phyloP scores from a whole-genome alignment of 2,797 vertebrate genomes.

The Valencia hispanica region DNA sequence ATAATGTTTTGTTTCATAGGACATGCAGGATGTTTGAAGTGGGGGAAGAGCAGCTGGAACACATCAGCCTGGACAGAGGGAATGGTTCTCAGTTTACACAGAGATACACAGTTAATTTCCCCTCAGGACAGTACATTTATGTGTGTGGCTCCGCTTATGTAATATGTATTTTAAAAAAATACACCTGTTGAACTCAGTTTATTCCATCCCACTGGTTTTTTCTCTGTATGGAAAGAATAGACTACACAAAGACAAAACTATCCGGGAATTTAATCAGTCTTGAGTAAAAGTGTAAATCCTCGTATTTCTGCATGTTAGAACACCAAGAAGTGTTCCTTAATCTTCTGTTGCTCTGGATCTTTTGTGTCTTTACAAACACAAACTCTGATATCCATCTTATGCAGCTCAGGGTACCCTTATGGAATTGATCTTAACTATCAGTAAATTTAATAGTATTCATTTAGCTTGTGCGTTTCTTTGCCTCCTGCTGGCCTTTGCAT shows the following conservation, averaged over 20 bases:
- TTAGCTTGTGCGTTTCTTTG: not conserved
- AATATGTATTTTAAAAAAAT: conserved; percentile 65
- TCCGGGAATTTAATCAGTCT: conserved; percentile 28
- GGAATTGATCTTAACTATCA: not conserved
- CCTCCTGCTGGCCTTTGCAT: not conserved
- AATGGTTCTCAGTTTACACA: conserved; percentile 51
- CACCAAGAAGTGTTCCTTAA: conserved; percentile 6
- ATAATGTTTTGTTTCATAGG: conserved; percentile 57
- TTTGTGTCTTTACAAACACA: not conserved
- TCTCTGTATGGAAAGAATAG: conserved; percentile 5
- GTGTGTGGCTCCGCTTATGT: conserved; percentile 51
- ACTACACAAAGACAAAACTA: conserved; percentile 20
- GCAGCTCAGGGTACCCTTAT: not conserved
- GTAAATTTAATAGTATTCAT: not conserved
- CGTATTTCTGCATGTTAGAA: not conserved
- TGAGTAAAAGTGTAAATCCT: not conserved
- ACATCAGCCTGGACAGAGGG: conserved; percentile 50
- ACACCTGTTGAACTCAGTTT: conserved; percentile 72
- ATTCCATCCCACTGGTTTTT: conserved; percentile 54
- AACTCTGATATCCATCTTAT: not conserved
- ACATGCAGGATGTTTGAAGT: conserved; percentile 60
- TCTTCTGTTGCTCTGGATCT: conserved; percentile 14
- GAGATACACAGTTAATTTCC: conserved; percentile 49
- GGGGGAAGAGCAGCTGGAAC: conserved; percentile 63
- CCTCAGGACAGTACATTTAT: conserved; percentile 22